These are phyloP conservation scores for Trogon melanurus DNA, from an alignment of 2,113 vertebrate genomes.

Conservation along the genomic window DNA sequence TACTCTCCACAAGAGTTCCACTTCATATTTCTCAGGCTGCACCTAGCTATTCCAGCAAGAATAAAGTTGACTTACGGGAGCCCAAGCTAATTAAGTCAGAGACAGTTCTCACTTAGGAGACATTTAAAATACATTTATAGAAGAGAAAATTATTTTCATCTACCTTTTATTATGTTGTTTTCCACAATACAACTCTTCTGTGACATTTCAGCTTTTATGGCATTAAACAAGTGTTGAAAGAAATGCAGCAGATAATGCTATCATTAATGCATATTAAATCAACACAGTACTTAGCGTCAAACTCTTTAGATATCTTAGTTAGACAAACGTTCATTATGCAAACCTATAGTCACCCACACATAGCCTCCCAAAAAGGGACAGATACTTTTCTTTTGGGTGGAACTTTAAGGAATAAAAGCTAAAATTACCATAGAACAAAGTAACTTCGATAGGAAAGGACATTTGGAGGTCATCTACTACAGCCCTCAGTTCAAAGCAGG, in stretches of 20 bases:
- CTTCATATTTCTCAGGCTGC: neutral
- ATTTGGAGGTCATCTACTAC: neutral
- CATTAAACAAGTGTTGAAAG: neutral
- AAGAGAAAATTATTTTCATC: neutral
- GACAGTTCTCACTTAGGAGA: neutral
- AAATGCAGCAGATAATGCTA: neutral
- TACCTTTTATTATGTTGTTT: neutral
- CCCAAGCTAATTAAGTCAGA: neutral
- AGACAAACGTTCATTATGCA: neutral
- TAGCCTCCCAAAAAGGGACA: neutral
- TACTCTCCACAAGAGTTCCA: neutral
- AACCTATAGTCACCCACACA: neutral
- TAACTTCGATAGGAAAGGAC: neutral
- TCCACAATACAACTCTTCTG: neutral
- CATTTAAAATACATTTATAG: neutral
- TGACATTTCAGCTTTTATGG: neutral
- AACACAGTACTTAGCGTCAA: neutral
- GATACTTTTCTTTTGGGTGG: neutral
- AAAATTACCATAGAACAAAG: neutral
- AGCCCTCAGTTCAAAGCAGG: neutral
- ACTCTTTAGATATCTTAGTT: neutral
- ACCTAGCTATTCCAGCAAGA: neutral
- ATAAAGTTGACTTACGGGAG: neutral
- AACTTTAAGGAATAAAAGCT: neutral
- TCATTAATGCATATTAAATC: neutral